Evolutionary conservation across 2,888 invertebrate species (phyloP), one percentile per base, ranked within the genome.

Genomic region (Trichopoda pennipes): DNA sequence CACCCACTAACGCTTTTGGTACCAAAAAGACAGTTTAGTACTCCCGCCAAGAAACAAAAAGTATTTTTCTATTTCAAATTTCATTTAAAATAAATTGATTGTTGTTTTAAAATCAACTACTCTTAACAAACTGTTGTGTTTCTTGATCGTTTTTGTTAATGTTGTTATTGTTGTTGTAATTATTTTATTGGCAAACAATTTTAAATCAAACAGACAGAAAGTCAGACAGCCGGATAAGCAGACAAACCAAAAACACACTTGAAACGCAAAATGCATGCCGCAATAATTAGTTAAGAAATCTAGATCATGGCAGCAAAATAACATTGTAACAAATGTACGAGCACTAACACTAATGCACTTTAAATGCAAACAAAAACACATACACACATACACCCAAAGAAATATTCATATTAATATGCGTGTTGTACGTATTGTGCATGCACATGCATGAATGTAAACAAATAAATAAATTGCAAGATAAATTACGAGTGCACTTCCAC

Each of bases 231-330:
- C n/a, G n/a, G n/a, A n/a, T n/a, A n/a, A n/a, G n/a, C n/a, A n/a
- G n/a, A n/a, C n/a, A n/a, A n/a, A n/a, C n/a, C n/a, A 28, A 28
- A 68, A 51, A 60, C 64, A 82, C 83, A 80, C 64, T 77, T 77
- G 69, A 77, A 77, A 78, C 61, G 76, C 74, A 77, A 74, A 79
- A 75, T 78, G 68, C 81, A 83, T 86, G 86, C 85, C 84, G 86
- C 85, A 87, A 87, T 85, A 83, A 87, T 87, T 86, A 86, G 86
- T 86, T 87, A 83, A 84, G 83, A 86, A 87, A 89, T 88, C 84
- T 87, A 86, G 87, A 88, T 87, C 87, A 88, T 87, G 89, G 88
- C 87, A 87, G 86, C 85, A 79, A 85, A 85, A 88, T 86, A 85
- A 85, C 85, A 85, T 85, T 87, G 87, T 87, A 86, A 87, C 85